Evolutionary conservation across 2,888 invertebrate genomes (phyloP).

Genomic region (Helicoverpa assulta): DNA sequence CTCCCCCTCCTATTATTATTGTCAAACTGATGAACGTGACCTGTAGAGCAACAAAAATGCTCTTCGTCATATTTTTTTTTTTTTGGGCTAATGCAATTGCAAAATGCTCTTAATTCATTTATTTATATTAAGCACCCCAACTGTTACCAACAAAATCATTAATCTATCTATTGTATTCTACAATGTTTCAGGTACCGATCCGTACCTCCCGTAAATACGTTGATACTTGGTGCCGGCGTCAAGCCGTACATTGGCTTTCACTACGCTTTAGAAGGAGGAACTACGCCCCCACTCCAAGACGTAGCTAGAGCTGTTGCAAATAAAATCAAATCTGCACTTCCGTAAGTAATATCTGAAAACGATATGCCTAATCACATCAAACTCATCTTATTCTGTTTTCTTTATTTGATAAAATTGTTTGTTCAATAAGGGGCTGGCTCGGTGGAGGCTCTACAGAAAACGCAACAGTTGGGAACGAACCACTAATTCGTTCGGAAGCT

Average conservation of each 20-base stretch:
- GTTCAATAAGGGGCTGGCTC: slow-evolving; percentile 81
- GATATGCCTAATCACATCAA: slow-evolving; percentile 6
- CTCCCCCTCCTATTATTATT: too few species aligned
- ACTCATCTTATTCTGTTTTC: background rate
- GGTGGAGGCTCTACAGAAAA: slow-evolving; percentile 79
- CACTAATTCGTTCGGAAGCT: slow-evolving; percentile 92
- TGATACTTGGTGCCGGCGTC: slow-evolving; percentile 94
- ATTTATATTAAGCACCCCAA: too few species aligned
- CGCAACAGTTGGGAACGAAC: slow-evolving; percentile 77
- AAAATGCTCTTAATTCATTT: too few species aligned
- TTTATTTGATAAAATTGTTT: background rate
- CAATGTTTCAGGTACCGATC: slow-evolving; percentile 89
- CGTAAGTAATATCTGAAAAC: slow-evolving; percentile 89
- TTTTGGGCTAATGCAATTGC: too few species aligned
- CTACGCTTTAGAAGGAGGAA: slow-evolving; percentile 96
- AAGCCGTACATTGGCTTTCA: slow-evolving; percentile 97
- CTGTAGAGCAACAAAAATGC: too few species aligned
- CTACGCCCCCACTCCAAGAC: slow-evolving; percentile 94
- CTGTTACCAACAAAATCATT: too few species aligned
- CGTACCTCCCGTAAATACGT: slow-evolving; percentile 93
- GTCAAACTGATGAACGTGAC: too few species aligned
- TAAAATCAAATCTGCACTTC: slow-evolving; percentile 94
- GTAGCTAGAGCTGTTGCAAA: slow-evolving; percentile 98
- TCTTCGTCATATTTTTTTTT: too few species aligned
- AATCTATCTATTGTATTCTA: background rate